Evolutionary conservation across 2,888 invertebrate genomes (phyloP), one percentile per base, ranked within the genome.

Genomic region (Cephonodes hylas): DNA sequence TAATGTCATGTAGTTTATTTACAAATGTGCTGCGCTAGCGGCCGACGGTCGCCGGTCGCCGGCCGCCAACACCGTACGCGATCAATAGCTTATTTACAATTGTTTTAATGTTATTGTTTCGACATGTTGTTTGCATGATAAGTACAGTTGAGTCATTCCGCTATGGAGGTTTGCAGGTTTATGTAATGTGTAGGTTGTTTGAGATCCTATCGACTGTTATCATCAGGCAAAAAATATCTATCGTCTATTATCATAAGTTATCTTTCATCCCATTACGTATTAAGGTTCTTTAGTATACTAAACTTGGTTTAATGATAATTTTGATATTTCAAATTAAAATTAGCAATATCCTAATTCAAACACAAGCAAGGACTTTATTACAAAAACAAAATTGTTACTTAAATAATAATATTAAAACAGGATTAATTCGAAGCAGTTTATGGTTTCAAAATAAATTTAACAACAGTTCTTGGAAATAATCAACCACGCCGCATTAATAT

Each of bases 1-100:
- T 73, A 71, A 72, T 60, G 67, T 70, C 64, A 68, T 70, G 69
- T 68, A 65, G 53, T 74, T 72, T 76, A 74, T 79, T 72, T 60
- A 42, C 42, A 48, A 42, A 60, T 38, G 42, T 18, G 22, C 15
- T 34, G 20, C 42, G 31, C 15, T 3, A 6, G 25, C 8, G 46
- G 42, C 48, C 23, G 34, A 42, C 31, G 13, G 6, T 7, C 18
- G 18, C 18, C n/a, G 42, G 18, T 2, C 18, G 18, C 4, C 48
- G 25, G 22, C 13, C 45, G 23, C 45, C 45, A 46, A 23, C 45
- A 46, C 23, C 13, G 22, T 23, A 3, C 23, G 20, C 44, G 15
- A 48, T 1, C 13, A n/a, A 48, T 48, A 6, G 48, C 25, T 48
- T 48, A n/a, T 48, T 25, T 48, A 15, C 10, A 5, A 48, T 23